phyloP scores from a whole-genome alignment of 1,140 invertebrate genomes.

The Sitophilus oryzae region DNA sequence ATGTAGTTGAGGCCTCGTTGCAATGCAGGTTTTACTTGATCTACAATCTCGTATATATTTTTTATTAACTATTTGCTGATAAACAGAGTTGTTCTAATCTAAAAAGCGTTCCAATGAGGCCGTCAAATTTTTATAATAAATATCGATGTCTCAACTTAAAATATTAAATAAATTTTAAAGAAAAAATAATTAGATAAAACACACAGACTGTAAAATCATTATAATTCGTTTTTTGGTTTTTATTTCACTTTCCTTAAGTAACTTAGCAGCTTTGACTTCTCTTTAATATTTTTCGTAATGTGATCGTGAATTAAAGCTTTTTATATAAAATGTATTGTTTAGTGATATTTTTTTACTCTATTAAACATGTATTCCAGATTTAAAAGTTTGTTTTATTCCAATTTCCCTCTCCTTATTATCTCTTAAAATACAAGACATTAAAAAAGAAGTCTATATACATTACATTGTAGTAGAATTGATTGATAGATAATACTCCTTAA shows the following conservation, averaged over 20 bases:
- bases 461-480: too few species aligned
- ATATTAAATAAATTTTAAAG: conserved; percentile 30
- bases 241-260: conserved; percentile 22
- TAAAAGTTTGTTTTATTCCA: conserved; percentile 15
- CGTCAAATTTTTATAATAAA: conserved; percentile 35
- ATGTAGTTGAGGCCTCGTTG: conserved; percentile 29
- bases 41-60: conserved; percentile 23
- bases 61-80: conserved; percentile 21
- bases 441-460: too few species aligned
- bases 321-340: conserved; percentile 44
- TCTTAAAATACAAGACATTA: too few species aligned
- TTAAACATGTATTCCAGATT: conserved; percentile 41
- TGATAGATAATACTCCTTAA: too few species aligned
- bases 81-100: conserved; percentile 8
- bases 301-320: conserved; percentile 43
- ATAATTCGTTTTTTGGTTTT: conserved; percentile 23
- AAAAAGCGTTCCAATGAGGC: conserved; percentile 22
- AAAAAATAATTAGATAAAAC: conserved; percentile 34
- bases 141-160: conserved; percentile 37
- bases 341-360: conserved; percentile 45
- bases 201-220: conserved; percentile 25
- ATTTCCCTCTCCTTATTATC: too few species aligned
- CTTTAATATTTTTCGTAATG: conserved; percentile 39
- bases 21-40: conserved; percentile 24
- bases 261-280: conserved; percentile 28